Evolutionary conservation across 2,888 invertebrate genomes (phyloP), one percentile per base, ranked within the genome.

Genomic region (Heteropelma amictum): DNA sequence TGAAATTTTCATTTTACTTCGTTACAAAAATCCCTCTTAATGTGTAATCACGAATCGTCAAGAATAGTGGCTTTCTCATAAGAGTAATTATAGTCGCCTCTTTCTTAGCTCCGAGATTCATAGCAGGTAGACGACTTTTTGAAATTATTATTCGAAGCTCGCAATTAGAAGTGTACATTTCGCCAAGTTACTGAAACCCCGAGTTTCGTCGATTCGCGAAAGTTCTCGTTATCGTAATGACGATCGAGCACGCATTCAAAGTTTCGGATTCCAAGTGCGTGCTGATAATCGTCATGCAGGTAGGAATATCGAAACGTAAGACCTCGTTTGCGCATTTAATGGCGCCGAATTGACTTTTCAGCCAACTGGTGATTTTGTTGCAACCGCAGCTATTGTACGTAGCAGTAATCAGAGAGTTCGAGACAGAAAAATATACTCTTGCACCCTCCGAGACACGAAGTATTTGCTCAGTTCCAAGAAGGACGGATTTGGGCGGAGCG

Each of bases 321-420:
- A 17, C 26, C 54, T 54, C 33, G 45, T 63, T 70, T 63, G 70
- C 35, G 54, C 61, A 63, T 70, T 63, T 70, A 54, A 61, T 70
- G 61, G 63, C 35, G 53, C 14, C 47, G 28, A 63, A 56, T 56
- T 35, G 26, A 54, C 30, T 47, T 40, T 17, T 19, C 53, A 21
- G 35, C 19, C 54, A 63, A 42, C 54, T 38, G 53, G 45, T 12
- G 35, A 45, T 53, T 35, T 14, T 1, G 38, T 14, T 47, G 47
- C 35, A 49, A 33, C 40, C 30, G 23, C 47, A 28, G 35, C 33
- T 33, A 14, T 26, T 47, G 8, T 42, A 54, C n/a, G 12, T 14
- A 14, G 35, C 12, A 30, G 58, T n/a, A n/a, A n/a, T n/a, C n/a
- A n/a, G n/a, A n/a, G n/a, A n/a, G n/a, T n/a, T n/a, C n/a, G n/a